phyloP scores from a whole-genome alignment of 2,797 vertebrate species.

The Chaetodon trifasciatus region DNA sequence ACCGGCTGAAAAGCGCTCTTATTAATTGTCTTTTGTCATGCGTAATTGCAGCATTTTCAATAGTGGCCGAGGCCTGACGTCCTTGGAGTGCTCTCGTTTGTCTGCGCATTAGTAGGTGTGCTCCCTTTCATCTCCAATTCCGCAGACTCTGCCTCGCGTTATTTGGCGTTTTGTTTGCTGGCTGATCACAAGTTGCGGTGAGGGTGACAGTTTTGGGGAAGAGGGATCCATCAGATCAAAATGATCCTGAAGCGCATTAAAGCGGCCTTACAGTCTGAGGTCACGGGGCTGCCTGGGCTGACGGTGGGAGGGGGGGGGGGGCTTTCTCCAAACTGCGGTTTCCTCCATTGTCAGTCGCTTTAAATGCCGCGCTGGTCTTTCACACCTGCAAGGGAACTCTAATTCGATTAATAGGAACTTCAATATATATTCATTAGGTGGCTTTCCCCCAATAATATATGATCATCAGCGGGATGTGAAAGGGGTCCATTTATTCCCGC shows the following conservation, averaged over 20 bases:
- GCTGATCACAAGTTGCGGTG: neutral
- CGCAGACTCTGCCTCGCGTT: neutral
- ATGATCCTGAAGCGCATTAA: conserved; percentile 39
- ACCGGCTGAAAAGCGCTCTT: conserved; percentile 92
- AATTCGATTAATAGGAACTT: conserved; percentile 98
- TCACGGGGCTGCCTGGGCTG: conserved; percentile 58
- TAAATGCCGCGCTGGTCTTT: conserved; percentile 85
- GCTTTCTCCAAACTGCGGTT: conserved; percentile 78
- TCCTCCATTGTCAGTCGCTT: conserved; percentile 87
- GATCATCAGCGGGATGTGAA: conserved; percentile 92
- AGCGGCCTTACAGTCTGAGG: conserved; percentile 68
- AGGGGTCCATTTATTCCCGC: conserved; percentile 93
- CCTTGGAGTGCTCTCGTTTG: conserved; percentile 80
- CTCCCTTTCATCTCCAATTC: conserved; percentile 25
- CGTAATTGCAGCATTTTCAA: conserved; percentile 92
- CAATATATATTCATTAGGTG: conserved; percentile 97
- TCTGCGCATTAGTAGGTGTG: conserved; percentile 58
- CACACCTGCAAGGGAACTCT: conserved; percentile 95
- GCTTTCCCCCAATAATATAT: conserved; percentile 95
- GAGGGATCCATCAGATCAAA: neutral
- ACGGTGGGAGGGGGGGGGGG: neutral
- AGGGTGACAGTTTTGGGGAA: neutral
- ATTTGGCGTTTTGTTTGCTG: neutral
- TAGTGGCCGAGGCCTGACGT: conserved; percentile 85
- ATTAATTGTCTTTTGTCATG: conserved; percentile 99